These are phyloP conservation scores for Torymus auratus DNA, from an alignment of 2,888 invertebrate genomes.

Conservation along the genomic window DNA sequence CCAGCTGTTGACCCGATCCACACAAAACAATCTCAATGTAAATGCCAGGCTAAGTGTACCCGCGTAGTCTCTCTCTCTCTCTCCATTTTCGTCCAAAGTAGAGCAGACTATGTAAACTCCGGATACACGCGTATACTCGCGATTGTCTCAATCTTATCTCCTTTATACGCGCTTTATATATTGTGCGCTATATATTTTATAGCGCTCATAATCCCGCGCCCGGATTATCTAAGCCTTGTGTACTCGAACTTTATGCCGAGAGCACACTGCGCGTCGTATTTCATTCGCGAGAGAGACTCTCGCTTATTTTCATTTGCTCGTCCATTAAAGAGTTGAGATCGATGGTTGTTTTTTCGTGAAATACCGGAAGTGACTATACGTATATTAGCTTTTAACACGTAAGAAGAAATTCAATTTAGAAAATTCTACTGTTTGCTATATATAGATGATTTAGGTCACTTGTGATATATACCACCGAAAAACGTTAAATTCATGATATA, in stretches of 20 bases:
- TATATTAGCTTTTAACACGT: too few relatives aligned
- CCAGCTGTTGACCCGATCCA: neutral
- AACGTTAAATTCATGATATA: too few relatives aligned
- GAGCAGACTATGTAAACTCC: slow-evolving; percentile 30
- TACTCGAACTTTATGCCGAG: slow-evolving; percentile 17
- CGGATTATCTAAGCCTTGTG: slow-evolving; percentile 44
- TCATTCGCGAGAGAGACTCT: slow-evolving; percentile 37
- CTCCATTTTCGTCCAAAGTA: slow-evolving; percentile 10
- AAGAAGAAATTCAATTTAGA: too few relatives aligned
- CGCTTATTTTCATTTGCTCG: neutral
- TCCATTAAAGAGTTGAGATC: neutral
- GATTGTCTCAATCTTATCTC: slow-evolving; percentile 44
- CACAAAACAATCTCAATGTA: neutral
- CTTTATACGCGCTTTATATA: slow-evolving; percentile 34
- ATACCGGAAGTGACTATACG: too few relatives aligned
- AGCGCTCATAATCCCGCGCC: slow-evolving; percentile 4
- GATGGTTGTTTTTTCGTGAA: too few relatives aligned
- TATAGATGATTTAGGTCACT: too few relatives aligned
- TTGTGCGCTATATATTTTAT: slow-evolving; percentile 28
- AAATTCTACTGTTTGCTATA: too few relatives aligned
- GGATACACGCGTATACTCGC: neutral
- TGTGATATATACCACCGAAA: too few relatives aligned
- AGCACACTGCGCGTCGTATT: slow-evolving; percentile 18
- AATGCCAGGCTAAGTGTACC: neutral
- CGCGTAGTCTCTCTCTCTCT: slow-evolving; percentile 11